Base-by-base conservation (phyloP, 1,140 invertebrate genomes). In the Eupristina koningsbergeri region DNA sequence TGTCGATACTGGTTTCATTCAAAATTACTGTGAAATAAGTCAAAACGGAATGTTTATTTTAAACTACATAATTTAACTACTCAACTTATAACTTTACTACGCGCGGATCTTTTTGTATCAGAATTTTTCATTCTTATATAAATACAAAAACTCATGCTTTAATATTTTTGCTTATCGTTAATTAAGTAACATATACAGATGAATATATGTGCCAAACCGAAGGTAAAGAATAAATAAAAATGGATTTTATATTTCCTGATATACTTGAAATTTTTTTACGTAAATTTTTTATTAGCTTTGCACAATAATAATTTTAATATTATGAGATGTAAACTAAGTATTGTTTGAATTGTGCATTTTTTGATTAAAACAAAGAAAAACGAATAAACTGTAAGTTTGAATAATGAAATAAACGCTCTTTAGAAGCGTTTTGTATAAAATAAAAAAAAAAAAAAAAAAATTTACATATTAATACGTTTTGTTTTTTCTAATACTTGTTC, bases 161-260 rank as follows among this genome's bases (percentile, higher is more conserved):
- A 22, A 26, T 26, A 22, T 22, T 58, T 0, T 58, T 9, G 53
- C 22, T 26, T 22, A 58, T 5, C 5, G 13, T 2, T 3, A 22
- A 58, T 58, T 26, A 26, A 26, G 5, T 58, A 26, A 58, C 9
- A 6, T 1, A 26, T 26, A 26, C 22, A 22, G 9, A 26, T 58
- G 26, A 3, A 58, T 26, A 5, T 5, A 22, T n/a, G n/a, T n/a
- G n/a, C n/a, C n/a, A n/a, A 7, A 45, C 41, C 11, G 41, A 45
- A 58, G 3, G 13, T 77, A 45, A 63, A 17, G 53, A 77, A 63
- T 77, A 58, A 77, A 77, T 39, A 79, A 79, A 79, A 79, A 67
- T 31, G 15, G 47, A 64, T 15, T 64, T 47, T 31, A 26, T 31
- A 47, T 67, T 79, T 67, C 61, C 39, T 41, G 39, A 1, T 79